Percentiles rank a stretch among this genome's conserved stretches.
These are phyloP conservation scores for Rattus rattus DNA, from an alignment of 2,113 vertebrate species.

Conservation along the genomic window DNA sequence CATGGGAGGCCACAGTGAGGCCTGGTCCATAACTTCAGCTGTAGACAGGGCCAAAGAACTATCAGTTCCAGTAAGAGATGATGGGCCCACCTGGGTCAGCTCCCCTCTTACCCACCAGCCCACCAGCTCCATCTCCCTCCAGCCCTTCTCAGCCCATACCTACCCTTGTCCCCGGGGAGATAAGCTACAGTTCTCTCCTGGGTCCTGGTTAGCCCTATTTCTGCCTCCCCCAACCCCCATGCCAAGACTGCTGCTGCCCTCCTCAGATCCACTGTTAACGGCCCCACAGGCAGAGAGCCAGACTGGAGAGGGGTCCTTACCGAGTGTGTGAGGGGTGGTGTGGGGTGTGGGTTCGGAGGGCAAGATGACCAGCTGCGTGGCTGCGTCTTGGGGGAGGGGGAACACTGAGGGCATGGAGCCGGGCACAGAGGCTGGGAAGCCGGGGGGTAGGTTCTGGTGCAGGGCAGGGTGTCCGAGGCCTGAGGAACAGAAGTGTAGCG, in stretches of 20 bases:
- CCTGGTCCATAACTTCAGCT: conserved; percentile 98
- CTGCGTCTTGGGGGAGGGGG: conserved; percentile 94
- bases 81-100: neutral
- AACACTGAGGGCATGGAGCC: conserved; percentile 95
- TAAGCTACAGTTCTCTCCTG: neutral
- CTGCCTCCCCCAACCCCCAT: accelerated
- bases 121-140: neutral
- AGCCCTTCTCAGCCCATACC: neutral
- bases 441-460: conserved; percentile 96
- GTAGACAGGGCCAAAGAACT: neutral
- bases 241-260: neutral
- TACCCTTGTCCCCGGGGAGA: neutral
- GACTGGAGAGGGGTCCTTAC: conserved; percentile 85
- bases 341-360: conserved; percentile 93
- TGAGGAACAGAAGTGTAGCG: conserved; percentile 68
- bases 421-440: conserved; percentile 94
- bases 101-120: neutral
- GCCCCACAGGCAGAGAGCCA: accelerated
- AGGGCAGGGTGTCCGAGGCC: conserved; percentile 95
- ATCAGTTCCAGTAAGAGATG: neutral
- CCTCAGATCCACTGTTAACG: neutral
- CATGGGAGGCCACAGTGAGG: conserved; percentile 96
- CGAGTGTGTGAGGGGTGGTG: conserved; percentile 91
- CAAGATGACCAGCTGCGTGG: conserved; percentile 94
- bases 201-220: accelerated